Conservation (phyloP, 2,888 invertebrate genomes). For the Drosophila falleni region DNA sequence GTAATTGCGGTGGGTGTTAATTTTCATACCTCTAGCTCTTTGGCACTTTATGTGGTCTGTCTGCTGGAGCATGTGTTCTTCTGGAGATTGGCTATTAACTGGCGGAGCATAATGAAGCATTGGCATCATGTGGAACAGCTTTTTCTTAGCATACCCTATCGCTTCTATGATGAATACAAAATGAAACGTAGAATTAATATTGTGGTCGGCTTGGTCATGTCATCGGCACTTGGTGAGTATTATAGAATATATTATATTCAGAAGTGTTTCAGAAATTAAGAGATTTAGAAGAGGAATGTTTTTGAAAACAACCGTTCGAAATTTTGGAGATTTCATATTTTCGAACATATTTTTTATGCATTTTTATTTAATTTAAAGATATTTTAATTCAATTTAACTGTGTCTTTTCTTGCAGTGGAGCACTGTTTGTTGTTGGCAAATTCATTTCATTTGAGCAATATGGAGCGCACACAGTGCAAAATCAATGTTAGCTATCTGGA, state of each 20-base stretch:
- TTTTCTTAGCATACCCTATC: conserved; percentile 82
- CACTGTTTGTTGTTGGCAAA: conserved; percentile 75
- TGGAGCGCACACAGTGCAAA: conserved; percentile 78
- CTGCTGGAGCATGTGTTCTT: conserved; percentile 80
- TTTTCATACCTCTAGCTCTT: conserved; percentile 76
- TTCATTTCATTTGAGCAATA: conserved; percentile 71
- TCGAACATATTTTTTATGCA: no score
- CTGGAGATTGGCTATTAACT: conserved; percentile 83
- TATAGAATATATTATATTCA: neutral
- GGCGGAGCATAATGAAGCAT: conserved; percentile 79
- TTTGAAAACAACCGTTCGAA: no score
- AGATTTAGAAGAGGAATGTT: no score
- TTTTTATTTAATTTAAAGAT: no score
- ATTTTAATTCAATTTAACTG: no score
- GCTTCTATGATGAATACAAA: conserved; percentile 76
- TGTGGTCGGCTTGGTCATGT: conserved; percentile 71
- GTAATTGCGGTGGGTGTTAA: conserved; percentile 67
- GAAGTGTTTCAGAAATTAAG: no score
- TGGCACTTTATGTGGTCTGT: conserved; percentile 79
- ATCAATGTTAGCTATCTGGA: conserved; percentile 77
- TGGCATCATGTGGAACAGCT: conserved; percentile 83
- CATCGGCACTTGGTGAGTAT: conserved; percentile 73
- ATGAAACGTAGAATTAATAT: conserved; percentile 75
- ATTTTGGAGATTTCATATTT: no score
- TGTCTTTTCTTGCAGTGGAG: conserved; percentile 67